Percentiles rank a stretch among this genome's conserved stretches.
phyloP scores from a whole-genome alignment of 1,140 invertebrate genomes.

The Pachypeltis micranthus region DNA sequence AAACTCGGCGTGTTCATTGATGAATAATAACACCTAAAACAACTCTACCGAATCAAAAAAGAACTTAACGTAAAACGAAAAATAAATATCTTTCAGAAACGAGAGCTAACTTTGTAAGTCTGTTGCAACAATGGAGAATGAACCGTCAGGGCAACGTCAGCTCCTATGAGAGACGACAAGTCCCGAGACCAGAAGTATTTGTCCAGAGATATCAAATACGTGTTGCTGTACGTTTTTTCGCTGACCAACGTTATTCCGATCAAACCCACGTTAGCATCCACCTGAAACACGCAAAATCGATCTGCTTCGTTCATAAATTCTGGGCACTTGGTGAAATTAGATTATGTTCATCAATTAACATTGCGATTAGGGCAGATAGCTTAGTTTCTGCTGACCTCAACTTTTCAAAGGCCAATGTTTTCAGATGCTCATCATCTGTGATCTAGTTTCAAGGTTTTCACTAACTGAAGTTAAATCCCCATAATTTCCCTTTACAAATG shows the following conservation, averaged over 20 bases:
- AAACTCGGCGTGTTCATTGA: background rate
- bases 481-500: no score
- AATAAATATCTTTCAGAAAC: background rate
- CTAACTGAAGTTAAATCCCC: no score
- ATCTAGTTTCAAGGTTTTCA: no score
- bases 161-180: background rate
- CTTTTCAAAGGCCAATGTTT: no score
- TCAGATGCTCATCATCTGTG: no score
- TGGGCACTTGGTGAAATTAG: no score
- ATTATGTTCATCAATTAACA: no score
- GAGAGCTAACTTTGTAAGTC: background rate
- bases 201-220: background rate
- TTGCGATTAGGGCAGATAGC: no score
- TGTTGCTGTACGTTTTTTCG: background rate
- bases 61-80: background rate
- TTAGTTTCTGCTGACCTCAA: no score
- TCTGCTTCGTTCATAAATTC: no score
- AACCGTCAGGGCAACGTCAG: background rate
- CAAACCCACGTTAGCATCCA: background rate
- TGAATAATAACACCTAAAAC: background rate
- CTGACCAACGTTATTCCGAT: background rate
- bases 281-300: background rate
- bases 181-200: background rate
- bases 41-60: background rate
- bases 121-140: background rate